A percentile compares a stretch with the other conserved stretches of the same genome.
Conservation (phyloP, 1,140 invertebrate genomes). For the Saccostrea glomerata region DNA sequence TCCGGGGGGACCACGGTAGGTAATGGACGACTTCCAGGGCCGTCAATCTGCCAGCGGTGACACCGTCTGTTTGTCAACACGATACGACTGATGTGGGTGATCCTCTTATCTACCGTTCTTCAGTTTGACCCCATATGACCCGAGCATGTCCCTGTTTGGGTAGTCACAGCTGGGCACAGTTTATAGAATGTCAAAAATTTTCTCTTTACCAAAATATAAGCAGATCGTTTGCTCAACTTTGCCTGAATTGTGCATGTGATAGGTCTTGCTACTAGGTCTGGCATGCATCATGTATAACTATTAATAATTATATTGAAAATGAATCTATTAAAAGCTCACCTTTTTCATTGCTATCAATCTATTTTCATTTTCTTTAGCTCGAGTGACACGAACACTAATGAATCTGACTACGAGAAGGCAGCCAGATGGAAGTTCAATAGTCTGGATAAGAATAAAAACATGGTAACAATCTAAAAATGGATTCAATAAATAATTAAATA, state of each 20-base stretch:
- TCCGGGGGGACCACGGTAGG: background rate
- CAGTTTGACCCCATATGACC: constrained; percentile 7
- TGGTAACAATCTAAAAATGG: background rate
- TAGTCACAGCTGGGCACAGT: background rate
- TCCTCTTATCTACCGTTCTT: background rate
- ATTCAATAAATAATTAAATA: no score
- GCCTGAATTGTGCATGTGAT: no score
- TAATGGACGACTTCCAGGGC: background rate
- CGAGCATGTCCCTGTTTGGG: background rate
- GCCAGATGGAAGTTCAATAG: background rate
- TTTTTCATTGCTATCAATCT: no score
- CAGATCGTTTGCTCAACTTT: background rate
- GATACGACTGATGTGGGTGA: background rate
- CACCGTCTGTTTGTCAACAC: background rate
- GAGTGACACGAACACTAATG: background rate
- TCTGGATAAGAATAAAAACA: constrained; percentile 11
- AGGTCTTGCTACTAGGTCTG: background rate
- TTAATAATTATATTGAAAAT: no score
- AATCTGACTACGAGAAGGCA: background rate
- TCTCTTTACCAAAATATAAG: background rate
- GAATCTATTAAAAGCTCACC: no score
- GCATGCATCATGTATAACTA: no score
- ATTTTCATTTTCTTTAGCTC: background rate
- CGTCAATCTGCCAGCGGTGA: background rate
- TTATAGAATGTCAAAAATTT: background rate